Conservation (phyloP, 2,113 vertebrate genomes). For the Macroglossus sobrinus region DNA sequence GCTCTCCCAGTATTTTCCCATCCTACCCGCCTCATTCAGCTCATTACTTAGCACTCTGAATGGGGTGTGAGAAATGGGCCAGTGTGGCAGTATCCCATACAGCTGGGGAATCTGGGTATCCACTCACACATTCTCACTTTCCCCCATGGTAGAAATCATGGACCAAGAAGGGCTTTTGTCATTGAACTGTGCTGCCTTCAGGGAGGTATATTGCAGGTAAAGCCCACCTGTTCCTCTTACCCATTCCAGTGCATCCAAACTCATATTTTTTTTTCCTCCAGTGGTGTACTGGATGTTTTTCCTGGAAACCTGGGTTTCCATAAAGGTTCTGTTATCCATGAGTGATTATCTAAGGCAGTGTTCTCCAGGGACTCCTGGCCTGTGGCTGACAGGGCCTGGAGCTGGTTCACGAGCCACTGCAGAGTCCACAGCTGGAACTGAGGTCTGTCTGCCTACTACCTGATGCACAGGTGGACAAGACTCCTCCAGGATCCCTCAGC, state of each 20-base stretch:
- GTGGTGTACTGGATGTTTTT: not conserved
- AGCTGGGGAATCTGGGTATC: not conserved
- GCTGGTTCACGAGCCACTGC: not conserved
- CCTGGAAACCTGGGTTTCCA: not conserved
- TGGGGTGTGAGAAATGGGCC: not conserved
- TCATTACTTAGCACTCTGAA: not conserved
- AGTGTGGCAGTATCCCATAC: not conserved
- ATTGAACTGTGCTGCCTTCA: not conserved
- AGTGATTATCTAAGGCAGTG: not conserved
- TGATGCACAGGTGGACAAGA: too few species aligned
- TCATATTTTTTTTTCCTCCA: not conserved
- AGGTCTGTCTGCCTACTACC: not conserved
- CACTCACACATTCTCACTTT: not conserved
- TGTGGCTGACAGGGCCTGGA: not conserved
- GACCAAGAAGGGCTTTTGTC: not conserved
- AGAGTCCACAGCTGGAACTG: not conserved
- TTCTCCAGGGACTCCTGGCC: not conserved
- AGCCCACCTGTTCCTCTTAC: not conserved
- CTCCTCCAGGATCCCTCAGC: not conserved
- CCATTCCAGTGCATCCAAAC: not conserved
- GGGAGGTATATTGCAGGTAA: not conserved
- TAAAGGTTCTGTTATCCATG: not conserved
- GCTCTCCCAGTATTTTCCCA: not conserved
- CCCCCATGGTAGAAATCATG: not conserved
- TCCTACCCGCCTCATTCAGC: not conserved